Evolutionary conservation across 1,140 invertebrate species (phyloP).

Genomic region (Zaprionus inermis): DNA sequence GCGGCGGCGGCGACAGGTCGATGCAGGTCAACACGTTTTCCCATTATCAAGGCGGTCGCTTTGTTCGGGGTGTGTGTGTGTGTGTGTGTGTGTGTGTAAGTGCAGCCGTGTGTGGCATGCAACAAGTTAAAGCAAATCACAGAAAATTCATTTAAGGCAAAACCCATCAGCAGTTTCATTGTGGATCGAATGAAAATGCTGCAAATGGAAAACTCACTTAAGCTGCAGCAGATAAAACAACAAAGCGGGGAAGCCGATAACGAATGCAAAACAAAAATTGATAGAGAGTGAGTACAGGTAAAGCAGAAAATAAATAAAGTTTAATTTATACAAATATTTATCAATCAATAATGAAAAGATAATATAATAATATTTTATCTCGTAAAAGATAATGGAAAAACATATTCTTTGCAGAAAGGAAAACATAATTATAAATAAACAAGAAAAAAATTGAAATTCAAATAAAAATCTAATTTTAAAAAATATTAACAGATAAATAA

Average conservation of each 20-base stretch:
- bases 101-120: slow-evolving; percentile 23
- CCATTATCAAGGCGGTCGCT: slow-evolving; percentile 3
- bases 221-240: not conserved
- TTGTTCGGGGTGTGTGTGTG: not conserved
- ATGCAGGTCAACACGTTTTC: not conserved
- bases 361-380: too few relatives aligned
- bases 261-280: not conserved
- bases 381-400: too few relatives aligned
- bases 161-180: not conserved
- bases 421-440: too few relatives aligned
- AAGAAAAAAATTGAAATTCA: too few relatives aligned
- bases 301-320: not conserved
- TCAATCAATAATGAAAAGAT: not conserved
- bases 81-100: slow-evolving; percentile 1
- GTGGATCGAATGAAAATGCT: not conserved
- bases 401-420: too few relatives aligned
- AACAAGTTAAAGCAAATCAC: slow-evolving; percentile 28
- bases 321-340: not conserved
- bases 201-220: not conserved
- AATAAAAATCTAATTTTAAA: too few relatives aligned
- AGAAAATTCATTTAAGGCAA: slow-evolving; percentile 12
- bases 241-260: not conserved
- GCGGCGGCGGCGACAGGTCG: not conserved
- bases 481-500: too few relatives aligned
- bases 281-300: not conserved